A percentile compares a stretch with the other conserved stretches of the same genome.
Evolutionary conservation across 1,140 invertebrate species (phyloP).

Genomic region (Micrasema longulum): DNA sequence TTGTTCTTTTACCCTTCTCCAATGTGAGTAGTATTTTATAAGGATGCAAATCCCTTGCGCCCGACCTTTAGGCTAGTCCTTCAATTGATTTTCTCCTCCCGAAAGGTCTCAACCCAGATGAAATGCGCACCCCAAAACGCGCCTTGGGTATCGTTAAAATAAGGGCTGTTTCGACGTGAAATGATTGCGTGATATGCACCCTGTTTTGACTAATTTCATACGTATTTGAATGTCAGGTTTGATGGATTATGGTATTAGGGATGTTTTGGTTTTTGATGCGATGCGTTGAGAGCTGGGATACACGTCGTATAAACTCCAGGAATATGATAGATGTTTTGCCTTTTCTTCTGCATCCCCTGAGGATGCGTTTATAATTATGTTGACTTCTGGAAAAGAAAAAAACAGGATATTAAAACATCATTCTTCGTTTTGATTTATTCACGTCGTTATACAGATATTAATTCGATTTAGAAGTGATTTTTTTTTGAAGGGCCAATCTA

Average conservation of each 20-base stretch:
- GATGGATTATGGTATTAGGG: neutral
- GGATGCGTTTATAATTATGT: too few species aligned
- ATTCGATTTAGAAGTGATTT: too few species aligned
- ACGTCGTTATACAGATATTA: too few species aligned
- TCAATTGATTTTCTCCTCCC: neutral
- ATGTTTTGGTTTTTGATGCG: neutral
- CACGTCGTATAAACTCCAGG: neutral
- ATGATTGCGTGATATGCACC: neutral
- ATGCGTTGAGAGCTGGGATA: too few species aligned
- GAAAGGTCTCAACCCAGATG: neutral
- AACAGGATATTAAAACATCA: too few species aligned
- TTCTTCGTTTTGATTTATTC: too few species aligned
- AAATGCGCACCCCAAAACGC: neutral
- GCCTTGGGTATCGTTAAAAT: neutral
- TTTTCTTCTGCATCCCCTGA: too few species aligned
- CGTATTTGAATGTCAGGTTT: conserved; percentile 5
- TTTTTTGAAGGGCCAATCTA: too few species aligned
- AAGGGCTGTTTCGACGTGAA: neutral
- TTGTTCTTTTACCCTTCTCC: neutral
- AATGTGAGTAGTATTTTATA: neutral
- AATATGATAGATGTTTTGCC: too few species aligned
- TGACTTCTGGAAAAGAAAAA: too few species aligned
- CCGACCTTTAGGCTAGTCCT: conserved; percentile 1
- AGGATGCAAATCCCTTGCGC: conserved; percentile 6
- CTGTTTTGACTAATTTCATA: neutral